Evolutionary conservation across 2,888 invertebrate species (phyloP), one percentile per base, ranked within the genome.

Genomic region (Tipula lateralis): DNA sequence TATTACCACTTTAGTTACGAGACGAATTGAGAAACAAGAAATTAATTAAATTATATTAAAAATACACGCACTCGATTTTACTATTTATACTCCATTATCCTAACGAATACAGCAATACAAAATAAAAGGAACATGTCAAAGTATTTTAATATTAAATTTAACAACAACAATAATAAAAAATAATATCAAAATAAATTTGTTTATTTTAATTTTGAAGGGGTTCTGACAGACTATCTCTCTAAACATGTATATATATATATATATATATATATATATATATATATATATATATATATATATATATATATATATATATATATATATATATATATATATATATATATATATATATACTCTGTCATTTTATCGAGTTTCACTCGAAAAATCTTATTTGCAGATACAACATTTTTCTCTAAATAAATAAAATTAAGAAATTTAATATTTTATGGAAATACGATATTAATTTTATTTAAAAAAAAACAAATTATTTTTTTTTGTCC

Each of bases 391-490:
- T 24, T 66, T 66, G 24, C 66, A 66, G 24, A 66, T 66, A 66
- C 16, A 9, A 24, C 9, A 24, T 24, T 66, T 24, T 66, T 66
- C 13, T 32, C 16, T 66, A 66, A 66, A 66, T 66, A 66, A 66
- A 66, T 66, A 66, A 66, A 66, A 66, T 66, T 66, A 66, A 66
- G 66, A 66, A 66, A 66, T 66, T 66, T 66, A 66, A 66, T 66
- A 66, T 66, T 66, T 66, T 66, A 66, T 66, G 9, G 66, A 66
- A 66, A 66, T 66, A 9, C 66, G 66, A 66, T 66, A 66, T 66
- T 66, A 66, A 66, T 66, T 66, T 66, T 66, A 66, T 66, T 66
- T n/a, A n/a, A 66, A 24, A 66, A 66, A 66, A 66, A 12, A 66
- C 24, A 66, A 66, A 66, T 66, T 66, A 66, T 24, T 66, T 66